A percentile compares a stretch with the other conserved stretches of the same genome.
phyloP scores from a whole-genome alignment of 2,888 invertebrate genomes.

The Napeogenes sylphis region DNA sequence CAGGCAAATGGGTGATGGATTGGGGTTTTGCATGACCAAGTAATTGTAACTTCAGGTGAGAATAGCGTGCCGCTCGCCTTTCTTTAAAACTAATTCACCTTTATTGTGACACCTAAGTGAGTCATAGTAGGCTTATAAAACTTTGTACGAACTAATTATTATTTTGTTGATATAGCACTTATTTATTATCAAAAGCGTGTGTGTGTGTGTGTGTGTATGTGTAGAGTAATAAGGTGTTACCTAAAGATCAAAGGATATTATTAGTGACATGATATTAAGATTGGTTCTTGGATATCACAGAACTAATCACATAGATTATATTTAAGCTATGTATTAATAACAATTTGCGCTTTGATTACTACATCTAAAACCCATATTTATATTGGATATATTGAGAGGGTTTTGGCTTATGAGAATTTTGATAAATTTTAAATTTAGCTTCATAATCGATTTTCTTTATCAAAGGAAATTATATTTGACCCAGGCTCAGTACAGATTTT shows the following conservation, averaged over 20 bases:
- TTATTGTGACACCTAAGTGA: slow-evolving; percentile 52
- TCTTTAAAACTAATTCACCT: slow-evolving; percentile 57
- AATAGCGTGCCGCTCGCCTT: slow-evolving; percentile 59
- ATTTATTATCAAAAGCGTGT: background rate
- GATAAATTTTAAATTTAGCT: slow-evolving; percentile 17
- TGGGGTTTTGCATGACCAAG: slow-evolving; percentile 69
- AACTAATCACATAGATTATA: slow-evolving; percentile 3
- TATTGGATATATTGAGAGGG: too few relatives aligned
- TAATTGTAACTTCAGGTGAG: slow-evolving; percentile 72
- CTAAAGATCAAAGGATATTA: slow-evolving; percentile 5
- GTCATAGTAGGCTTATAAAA: slow-evolving; percentile 28
- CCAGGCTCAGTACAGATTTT: slow-evolving; percentile 44
- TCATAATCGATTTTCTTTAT: slow-evolving; percentile 64
- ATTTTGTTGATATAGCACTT: background rate
- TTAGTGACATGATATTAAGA: slow-evolving; percentile 5
- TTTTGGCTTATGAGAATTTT: too few relatives aligned
- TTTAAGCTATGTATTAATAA: slow-evolving; percentile 1
- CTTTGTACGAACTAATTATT: slow-evolving; percentile 9
- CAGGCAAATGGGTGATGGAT: slow-evolving; percentile 73
- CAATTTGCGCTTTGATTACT: background rate
- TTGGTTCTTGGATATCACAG: slow-evolving; percentile 1
- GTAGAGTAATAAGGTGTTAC: background rate
- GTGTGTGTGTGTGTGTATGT: too few relatives aligned
- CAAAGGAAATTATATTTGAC: slow-evolving; percentile 52
- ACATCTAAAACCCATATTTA: too few relatives aligned